Base-by-base conservation (phyloP, 2,797 vertebrate species). In the Muscicapa striata region DNA sequence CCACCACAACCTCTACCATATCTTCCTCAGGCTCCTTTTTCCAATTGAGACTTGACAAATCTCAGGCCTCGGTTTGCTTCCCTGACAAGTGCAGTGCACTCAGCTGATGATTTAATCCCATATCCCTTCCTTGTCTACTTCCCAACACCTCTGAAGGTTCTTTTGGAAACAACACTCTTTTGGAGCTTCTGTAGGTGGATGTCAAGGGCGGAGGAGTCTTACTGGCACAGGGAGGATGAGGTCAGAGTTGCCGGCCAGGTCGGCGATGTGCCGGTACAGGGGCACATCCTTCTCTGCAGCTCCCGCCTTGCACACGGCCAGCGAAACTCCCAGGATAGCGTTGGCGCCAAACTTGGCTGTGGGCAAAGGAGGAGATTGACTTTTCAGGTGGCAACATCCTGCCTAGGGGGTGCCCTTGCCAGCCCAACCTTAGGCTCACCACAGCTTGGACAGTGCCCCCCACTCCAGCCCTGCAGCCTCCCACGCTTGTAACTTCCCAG, bases 261-360 rank as follows among this genome's bases (percentile, higher is more conserved):
- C 98, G 91, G 99, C 99, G 19, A 99, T 99, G 96, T 99, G 99
- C 61, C 99, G 98, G 86, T 99, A 99, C 40, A 99, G 96, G 34
- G 99, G 99, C 90, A 99, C 97, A 13, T 98, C 98, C 94, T 98
- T 98, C 97, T 99, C 98, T 1, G 98, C 98, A 27, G 99, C 99
- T 27, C 98, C 99, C 0, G 99, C 99, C 98, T 99, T 99, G 96
- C 99, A 99, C 89, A 99, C 97, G 1, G 99, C 99, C 97, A 99
- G 96, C 0, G 99, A 99, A 40, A 99, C 98, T 84, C 99, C 99
- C 74, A 99, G 98, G 97, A 99, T 99, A 81, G 98, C 98, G 29
- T 99, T 99, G 96, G 99, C 99, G 6, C 99, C 99, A 87, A 99
- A 99, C 96, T 99, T 98, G 93, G 99, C 99, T 99, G 97, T 80